These are phyloP conservation scores for Disparrhopalites patrizii DNA, from an alignment of 2,888 invertebrate genomes.

Conservation along the genomic window DNA sequence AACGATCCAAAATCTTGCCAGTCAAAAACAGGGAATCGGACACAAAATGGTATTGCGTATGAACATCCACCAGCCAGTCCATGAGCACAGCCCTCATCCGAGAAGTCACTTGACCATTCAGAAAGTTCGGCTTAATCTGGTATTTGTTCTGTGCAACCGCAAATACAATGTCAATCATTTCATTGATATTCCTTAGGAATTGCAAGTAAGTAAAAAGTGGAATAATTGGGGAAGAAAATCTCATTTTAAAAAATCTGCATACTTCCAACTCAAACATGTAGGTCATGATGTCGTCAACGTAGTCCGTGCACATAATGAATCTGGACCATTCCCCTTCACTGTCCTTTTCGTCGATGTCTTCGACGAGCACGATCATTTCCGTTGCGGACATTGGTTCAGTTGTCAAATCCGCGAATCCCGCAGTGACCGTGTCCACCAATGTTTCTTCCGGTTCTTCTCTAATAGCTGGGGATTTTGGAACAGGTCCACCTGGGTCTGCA, in stretches of 20 bases:
- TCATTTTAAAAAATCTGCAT: no score
- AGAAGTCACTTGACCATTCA: constrained; percentile 65
- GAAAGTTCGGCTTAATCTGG: constrained; percentile 62
- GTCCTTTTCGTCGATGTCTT: constrained; percentile 66
- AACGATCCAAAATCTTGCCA: constrained; percentile 83
- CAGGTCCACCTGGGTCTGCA: no score
- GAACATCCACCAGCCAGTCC: constrained; percentile 93
- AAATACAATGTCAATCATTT: neutral
- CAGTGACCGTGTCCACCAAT: no score
- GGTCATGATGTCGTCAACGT: constrained; percentile 82
- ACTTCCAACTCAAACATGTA: constrained; percentile 74
- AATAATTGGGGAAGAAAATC: no score
- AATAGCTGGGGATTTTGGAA: no score
- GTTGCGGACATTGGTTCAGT: no score
- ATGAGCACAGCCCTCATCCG: constrained; percentile 87
- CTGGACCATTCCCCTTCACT: constrained; percentile 69
- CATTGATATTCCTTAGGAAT: neutral
- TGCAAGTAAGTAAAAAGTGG: neutral
- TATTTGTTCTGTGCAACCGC: constrained; percentile 56
- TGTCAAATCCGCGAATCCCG: no score
- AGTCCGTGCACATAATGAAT: constrained; percentile 76
- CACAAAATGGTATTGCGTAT: constrained; percentile 74
- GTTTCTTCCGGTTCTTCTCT: no score
- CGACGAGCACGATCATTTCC: no score
- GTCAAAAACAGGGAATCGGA: constrained; percentile 87